Conservation (phyloP, 1,140 invertebrate genomes). For the Zaprionus lachaisei region DNA sequence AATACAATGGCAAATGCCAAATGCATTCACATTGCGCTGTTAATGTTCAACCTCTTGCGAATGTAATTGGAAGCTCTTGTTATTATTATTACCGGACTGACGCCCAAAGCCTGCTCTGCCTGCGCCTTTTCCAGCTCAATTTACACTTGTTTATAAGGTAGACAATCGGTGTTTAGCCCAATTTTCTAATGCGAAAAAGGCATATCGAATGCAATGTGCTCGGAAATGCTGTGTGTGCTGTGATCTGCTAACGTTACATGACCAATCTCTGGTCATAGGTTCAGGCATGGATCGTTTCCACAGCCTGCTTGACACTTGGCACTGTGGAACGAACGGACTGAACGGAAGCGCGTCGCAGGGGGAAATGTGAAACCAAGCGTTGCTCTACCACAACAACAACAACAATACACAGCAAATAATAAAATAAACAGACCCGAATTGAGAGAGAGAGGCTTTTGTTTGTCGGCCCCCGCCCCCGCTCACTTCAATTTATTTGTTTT, state of each 20-base stretch:
- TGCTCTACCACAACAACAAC: slow-evolving; percentile 36
- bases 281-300: slow-evolving; percentile 15
- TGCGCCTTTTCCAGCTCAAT: slow-evolving; percentile 71
- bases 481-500: slow-evolving; percentile 6
- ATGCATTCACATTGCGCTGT: slow-evolving; percentile 64
- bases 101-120: slow-evolving; percentile 37
- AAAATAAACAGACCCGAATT: slow-evolving; percentile 41
- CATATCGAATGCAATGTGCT: slow-evolving; percentile 43
- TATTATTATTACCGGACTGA: slow-evolving; percentile 21
- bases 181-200: slow-evolving; percentile 56
- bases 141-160: slow-evolving; percentile 62
- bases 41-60: slow-evolving; percentile 53
- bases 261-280: slow-evolving; percentile 22
- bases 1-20: slow-evolving; percentile 76
- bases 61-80: slow-evolving; percentile 70
- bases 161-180: slow-evolving; percentile 61
- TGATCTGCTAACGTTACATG: background rate
- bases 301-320: slow-evolving; percentile 55
- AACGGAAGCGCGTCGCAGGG: slow-evolving; percentile 58
- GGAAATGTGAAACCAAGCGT: slow-evolving; percentile 81
- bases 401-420: slow-evolving; percentile 26
- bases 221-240: slow-evolving; percentile 2
- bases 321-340: slow-evolving; percentile 4
- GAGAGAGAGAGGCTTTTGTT: slow-evolving; percentile 13
- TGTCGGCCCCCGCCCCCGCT: background rate